A percentile compares a stretch with the other conserved stretches of the same genome.
Evolutionary conservation across 2,113 vertebrate genomes (phyloP).

Genomic region (Carassius gibelio): DNA sequence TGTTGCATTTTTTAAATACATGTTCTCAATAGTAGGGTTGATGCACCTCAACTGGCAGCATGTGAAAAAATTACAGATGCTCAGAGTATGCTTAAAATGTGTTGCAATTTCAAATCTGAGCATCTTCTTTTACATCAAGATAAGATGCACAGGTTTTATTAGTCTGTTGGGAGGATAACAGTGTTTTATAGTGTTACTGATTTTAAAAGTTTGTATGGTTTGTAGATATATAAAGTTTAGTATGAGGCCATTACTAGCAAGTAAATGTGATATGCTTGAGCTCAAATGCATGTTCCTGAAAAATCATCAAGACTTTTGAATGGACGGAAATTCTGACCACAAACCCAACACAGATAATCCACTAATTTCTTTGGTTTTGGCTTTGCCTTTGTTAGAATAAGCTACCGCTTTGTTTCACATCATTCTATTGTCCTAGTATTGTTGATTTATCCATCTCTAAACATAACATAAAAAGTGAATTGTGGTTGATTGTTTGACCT

Average conservation of each 20-base stretch:
- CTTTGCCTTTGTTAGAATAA: neutral
- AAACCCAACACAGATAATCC: neutral
- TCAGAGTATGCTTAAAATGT: neutral
- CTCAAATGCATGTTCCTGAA: neutral
- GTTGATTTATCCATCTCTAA: neutral
- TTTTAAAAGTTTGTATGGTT: neutral
- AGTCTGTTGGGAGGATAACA: neutral
- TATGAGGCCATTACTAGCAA: neutral
- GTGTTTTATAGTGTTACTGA: neutral
- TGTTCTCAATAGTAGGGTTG: neutral
- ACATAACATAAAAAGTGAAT: neutral
- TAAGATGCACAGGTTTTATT: neutral
- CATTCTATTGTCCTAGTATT: neutral
- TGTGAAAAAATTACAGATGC: too few species aligned
- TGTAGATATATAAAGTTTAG: neutral
- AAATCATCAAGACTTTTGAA: conserved; percentile 12
- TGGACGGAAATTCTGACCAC: neutral
- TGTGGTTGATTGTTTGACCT: neutral
- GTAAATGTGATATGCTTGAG: conserved; percentile 8
- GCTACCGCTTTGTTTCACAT: neutral
- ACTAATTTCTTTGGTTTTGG: conserved; percentile 7
- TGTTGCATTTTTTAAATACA: neutral
- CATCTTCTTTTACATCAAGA: neutral
- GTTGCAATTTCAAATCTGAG: neutral
- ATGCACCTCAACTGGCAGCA: too few species aligned